Base-by-base conservation (phyloP, 1,140 invertebrate species). In the Lerema accius region DNA sequence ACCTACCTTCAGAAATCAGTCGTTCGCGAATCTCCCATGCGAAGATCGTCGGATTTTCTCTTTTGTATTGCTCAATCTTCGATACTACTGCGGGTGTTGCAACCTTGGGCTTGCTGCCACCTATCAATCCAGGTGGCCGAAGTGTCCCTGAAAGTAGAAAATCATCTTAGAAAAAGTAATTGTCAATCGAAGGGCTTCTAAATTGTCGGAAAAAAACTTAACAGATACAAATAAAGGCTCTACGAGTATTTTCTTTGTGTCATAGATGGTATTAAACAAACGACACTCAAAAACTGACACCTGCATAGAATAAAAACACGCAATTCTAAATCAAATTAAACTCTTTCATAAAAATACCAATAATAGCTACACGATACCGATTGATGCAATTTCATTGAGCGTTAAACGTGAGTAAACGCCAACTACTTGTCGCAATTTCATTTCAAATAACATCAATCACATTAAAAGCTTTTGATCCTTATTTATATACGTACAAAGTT, bases 31-130 rank as follows among this genome's bases (percentile, higher is more conserved):
- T 98, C 93, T 98, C 97, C 97, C 97, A 98, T 15, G 98, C 98
- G 92, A 98, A 98, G 89, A 99, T 98, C 56, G 97, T 98, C n/a
- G 97, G 97, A 91, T 98, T 98, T 91, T 98, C 97, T 65, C 97
- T 91, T 92, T 98, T 98, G 93, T 98, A 98, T 87, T 98, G 96
- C 91, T 98, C 97, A 81, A 98, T 98, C 92, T 98, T 98, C 63
- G 96, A 96, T 28, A 98, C 97, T 39, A 98, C 97, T 3, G 97
- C 96, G 7, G 97, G 97, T 16, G 98, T 99, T 63, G 98, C 98
- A 55, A 99, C 99, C 92, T 99, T 98, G 11, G 98, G 98, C 92
- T 99, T 99, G 89, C 97, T 99, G 49, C 99, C 99, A 56, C 98
- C 99, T 78, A 99, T 99, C 75, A 99, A 94, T 48, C 98, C 97